A percentile compares a stretch with the other conserved stretches of the same genome.
Conservation (phyloP, 1,140 invertebrate genomes). For the Drosophila elegans region DNA sequence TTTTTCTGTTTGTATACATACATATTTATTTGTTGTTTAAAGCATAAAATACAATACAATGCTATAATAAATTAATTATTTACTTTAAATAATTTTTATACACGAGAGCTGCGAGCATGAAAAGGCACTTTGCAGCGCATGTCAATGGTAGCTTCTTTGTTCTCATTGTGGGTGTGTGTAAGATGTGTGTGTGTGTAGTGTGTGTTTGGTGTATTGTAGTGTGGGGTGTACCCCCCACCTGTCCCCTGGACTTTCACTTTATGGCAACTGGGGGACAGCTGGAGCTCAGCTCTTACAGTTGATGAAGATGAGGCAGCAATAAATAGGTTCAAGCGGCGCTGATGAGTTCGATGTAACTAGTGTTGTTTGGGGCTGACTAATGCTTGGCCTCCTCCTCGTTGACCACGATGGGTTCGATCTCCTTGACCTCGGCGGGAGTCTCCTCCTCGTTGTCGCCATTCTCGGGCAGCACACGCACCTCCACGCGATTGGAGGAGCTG, state of each 20-base stretch:
- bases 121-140: slow-evolving; percentile 16
- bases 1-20: slow-evolving; percentile 26
- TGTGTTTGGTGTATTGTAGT: not conserved
- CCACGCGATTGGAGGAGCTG: slow-evolving; percentile 51
- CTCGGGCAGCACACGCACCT: slow-evolving; percentile 57
- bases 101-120: slow-evolving; percentile 53
- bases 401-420: slow-evolving; percentile 68
- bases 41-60: slow-evolving; percentile 59
- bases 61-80: slow-evolving; percentile 63
- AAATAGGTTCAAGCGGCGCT: slow-evolving; percentile 60
- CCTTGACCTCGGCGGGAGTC: slow-evolving; percentile 48
- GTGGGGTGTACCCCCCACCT: not conserved
- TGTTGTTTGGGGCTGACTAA: slow-evolving; percentile 51
- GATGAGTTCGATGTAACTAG: slow-evolving; percentile 58
- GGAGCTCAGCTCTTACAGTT: slow-evolving; percentile 1
- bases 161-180: slow-evolving; percentile 15
- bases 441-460: slow-evolving; percentile 54
- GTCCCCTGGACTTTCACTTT: slow-evolving; percentile 48
- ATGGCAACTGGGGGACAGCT: slow-evolving; percentile 47
- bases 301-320: slow-evolving; percentile 52
- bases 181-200: not conserved
- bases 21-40: slow-evolving; percentile 49
- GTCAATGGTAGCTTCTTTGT: slow-evolving; percentile 44
- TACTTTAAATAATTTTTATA: slow-evolving; percentile 60
- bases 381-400: slow-evolving; percentile 64